These are phyloP conservation scores for Lepus oiostolus DNA, from an alignment of 2,797 vertebrate species.

Conservation along the genomic window DNA sequence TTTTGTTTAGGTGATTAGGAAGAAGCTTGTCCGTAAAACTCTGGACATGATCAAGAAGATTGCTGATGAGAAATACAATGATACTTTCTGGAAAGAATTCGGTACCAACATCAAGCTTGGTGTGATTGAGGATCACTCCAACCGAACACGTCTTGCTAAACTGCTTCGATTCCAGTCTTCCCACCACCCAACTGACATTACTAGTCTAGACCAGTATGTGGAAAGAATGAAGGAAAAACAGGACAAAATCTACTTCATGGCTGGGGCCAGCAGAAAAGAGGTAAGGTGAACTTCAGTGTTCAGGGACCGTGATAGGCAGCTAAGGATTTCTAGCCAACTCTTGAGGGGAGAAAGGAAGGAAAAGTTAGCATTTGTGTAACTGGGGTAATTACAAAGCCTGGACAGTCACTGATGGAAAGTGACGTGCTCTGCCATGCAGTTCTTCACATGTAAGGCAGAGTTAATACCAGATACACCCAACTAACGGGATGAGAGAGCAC, in stretches of 20 bases:
- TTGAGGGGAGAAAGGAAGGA: neutral
- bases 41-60: conserved; percentile 99
- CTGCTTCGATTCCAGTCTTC: conserved; percentile 98
- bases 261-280: conserved; percentile 97
- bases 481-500: neutral
- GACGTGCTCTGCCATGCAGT: neutral
- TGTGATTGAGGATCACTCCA: conserved; percentile 99
- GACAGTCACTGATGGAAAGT: neutral
- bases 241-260: conserved; percentile 99
- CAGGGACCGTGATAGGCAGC: neutral
- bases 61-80: conserved; percentile 97
- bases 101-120: conserved; percentile 99
- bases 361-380: neutral
- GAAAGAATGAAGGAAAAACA: conserved; percentile 99
- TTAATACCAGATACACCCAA: neutral
- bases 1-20: conserved; percentile 95
- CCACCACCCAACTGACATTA: conserved; percentile 91
- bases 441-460: neutral
- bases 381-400: neutral
- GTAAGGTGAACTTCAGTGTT: conserved; percentile 82
- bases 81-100: conserved; percentile 99
- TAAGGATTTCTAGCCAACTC: neutral
- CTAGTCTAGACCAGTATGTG: conserved; percentile 97
- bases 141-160: conserved; percentile 97
- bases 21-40: conserved; percentile 99